Evolutionary conservation across 2,113 vertebrate genomes (phyloP).

Genomic region (Peucedramus taeniatus): DNA sequence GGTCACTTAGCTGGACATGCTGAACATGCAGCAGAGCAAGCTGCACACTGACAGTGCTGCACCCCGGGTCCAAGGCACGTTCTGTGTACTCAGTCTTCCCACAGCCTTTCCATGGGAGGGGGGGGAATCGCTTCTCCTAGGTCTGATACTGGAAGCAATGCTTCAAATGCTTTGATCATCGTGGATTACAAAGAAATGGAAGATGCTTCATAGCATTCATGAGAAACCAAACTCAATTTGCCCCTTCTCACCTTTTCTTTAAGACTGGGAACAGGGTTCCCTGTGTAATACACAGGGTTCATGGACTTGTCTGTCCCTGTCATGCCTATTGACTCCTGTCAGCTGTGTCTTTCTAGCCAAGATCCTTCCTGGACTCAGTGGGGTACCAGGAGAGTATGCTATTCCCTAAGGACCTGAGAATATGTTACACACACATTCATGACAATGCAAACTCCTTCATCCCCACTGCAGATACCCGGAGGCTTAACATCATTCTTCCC

Average conservation of each 20-base stretch:
- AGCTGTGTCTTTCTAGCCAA: not conserved
- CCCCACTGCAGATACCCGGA: not conserved
- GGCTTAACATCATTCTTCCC: not conserved
- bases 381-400: not conserved
- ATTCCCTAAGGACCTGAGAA: not conserved
- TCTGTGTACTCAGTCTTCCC: not conserved
- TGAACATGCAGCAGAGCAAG: not conserved
- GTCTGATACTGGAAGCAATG: not conserved
- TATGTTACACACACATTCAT: not conserved
- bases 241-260: not conserved
- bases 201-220: not conserved
- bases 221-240: not conserved
- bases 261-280: not conserved
- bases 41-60: not conserved
- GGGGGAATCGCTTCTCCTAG: not conserved
- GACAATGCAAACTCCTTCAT: not conserved
- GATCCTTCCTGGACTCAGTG: not conserved
- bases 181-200: not conserved
- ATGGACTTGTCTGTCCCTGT: not conserved
- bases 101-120: not conserved
- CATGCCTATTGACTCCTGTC: not conserved
- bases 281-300: not conserved
- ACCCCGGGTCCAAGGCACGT: fast-evolving
- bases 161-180: not conserved
- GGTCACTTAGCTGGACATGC: not conserved